These are phyloP conservation scores for Lepus oiostolus DNA, from an alignment of 2,797 vertebrate genomes.

Conservation along the genomic window DNA sequence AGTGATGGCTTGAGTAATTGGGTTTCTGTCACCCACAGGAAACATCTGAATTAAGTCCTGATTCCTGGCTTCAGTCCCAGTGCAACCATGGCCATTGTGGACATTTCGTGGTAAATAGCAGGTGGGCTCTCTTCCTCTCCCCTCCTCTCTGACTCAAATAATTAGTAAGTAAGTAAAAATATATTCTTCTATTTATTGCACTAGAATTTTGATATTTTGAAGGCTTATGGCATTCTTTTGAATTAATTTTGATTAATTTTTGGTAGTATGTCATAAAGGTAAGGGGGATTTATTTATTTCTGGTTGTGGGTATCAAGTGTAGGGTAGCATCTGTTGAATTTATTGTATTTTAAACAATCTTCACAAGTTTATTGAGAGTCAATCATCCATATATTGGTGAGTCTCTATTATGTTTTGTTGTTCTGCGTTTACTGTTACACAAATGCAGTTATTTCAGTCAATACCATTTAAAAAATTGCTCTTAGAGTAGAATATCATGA, in stretches of 20 bases:
- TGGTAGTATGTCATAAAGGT: background rate
- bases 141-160: no score
- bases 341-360: background rate
- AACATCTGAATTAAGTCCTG: no score
- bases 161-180: no score
- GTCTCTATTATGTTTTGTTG: background rate
- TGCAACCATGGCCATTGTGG: no score
- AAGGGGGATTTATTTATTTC: background rate
- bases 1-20: no score
- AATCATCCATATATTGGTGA: background rate
- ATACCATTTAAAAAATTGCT: background rate
- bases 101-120: no score
- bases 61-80: no score
- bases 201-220: background rate
- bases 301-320: background rate
- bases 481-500: background rate
- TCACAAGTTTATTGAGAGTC: background rate
- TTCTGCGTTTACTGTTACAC: background rate
- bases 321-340: background rate
- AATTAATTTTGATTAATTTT: background rate
- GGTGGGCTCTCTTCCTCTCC: no score
- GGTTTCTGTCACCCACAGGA: no score
- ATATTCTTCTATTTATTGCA: no score
- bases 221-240: background rate
- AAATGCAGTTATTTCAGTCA: background rate